These are phyloP conservation scores for Nothobranchius furzeri DNA, from an alignment of 2,113 vertebrate species.

Conservation along the genomic window DNA sequence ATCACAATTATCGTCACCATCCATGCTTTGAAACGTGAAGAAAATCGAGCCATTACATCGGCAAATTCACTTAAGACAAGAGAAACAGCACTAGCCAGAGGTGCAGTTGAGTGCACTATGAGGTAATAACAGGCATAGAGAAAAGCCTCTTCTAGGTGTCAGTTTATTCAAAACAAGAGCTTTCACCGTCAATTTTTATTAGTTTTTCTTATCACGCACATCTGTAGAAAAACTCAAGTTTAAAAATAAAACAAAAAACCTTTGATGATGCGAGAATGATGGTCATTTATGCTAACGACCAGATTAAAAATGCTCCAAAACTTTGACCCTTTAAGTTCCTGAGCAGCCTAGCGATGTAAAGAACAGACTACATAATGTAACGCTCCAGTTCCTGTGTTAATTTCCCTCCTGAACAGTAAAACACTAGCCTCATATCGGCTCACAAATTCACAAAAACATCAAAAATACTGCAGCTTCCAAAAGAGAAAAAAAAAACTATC, in stretches of 20 bases:
- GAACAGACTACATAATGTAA: constrained; percentile 25
- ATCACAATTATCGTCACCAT: constrained; percentile 3
- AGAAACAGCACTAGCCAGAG: constrained; percentile 45
- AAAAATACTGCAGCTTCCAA: constrained; percentile 41
- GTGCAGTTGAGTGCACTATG: constrained; percentile 43
- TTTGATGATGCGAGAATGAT: not conserved
- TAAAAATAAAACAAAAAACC: constrained; percentile 13
- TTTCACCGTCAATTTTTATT: constrained; percentile 36
- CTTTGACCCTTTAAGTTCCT: constrained; percentile 39
- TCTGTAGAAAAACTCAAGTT: constrained; percentile 5
- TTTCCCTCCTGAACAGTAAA: constrained; percentile 55
- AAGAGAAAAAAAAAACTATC: constrained; percentile 7
- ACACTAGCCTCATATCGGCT: constrained; percentile 6
- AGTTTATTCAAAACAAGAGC: constrained; percentile 49
- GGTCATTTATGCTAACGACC: constrained; percentile 1
- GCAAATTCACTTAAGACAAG: constrained; percentile 14
- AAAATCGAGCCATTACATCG: constrained; percentile 28
- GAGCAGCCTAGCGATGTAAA: constrained; percentile 5
- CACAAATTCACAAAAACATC: constrained; percentile 50
- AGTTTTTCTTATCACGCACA: constrained; percentile 39
- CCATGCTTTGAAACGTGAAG: constrained; percentile 8
- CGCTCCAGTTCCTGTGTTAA: constrained; percentile 28
- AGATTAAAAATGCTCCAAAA: constrained; percentile 32
- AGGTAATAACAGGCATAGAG: constrained; percentile 45
- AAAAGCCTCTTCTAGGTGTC: constrained; percentile 39